Percentiles rank a stretch among this genome's conserved stretches.
phyloP scores from a whole-genome alignment of 2,888 invertebrate genomes.

The Copidosoma aretas region DNA sequence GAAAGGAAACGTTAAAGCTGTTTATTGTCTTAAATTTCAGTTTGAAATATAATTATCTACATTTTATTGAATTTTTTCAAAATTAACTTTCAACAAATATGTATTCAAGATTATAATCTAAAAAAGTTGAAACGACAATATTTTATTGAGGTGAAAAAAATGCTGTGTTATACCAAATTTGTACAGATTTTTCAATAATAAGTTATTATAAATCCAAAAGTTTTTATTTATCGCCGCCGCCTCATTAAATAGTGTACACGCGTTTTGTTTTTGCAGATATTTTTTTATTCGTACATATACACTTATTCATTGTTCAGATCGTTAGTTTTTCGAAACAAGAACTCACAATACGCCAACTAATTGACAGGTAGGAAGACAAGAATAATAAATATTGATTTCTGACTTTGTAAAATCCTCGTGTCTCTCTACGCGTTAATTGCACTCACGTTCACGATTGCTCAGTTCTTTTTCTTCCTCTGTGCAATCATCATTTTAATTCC shows the following conservation, averaged over 20 bases:
- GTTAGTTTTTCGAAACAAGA: conserved; percentile 8
- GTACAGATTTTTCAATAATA: conserved; percentile 36
- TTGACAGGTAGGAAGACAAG: conserved; percentile 14
- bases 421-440: conserved; percentile 37
- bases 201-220: conserved; percentile 37
- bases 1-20: not conserved
- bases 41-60: conserved; percentile 1
- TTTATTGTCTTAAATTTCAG: conserved; percentile 1
- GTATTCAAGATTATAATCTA: conserved; percentile 18
- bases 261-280: conserved; percentile 35
- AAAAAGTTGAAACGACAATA: conserved; percentile 20
- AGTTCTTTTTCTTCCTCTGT: conserved; percentile 26
- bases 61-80: conserved; percentile 4
- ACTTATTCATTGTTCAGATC: conserved; percentile 12
- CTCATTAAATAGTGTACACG: conserved; percentile 28
- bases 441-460: conserved; percentile 11
- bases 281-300: conserved; percentile 4
- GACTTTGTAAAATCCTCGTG: conserved; percentile 29
- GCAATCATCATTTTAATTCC: conserved; percentile 32
- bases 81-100: conserved; percentile 9
- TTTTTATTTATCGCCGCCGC: conserved; percentile 34
- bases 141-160: conserved; percentile 24
- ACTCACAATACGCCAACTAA: not conserved
- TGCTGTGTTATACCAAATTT: conserved; percentile 42
- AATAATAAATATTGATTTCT: conserved; percentile 16